These are phyloP conservation scores for Trematocara stigmaticum DNA, from an alignment of 2,113 vertebrate genomes.

Conservation along the genomic window DNA sequence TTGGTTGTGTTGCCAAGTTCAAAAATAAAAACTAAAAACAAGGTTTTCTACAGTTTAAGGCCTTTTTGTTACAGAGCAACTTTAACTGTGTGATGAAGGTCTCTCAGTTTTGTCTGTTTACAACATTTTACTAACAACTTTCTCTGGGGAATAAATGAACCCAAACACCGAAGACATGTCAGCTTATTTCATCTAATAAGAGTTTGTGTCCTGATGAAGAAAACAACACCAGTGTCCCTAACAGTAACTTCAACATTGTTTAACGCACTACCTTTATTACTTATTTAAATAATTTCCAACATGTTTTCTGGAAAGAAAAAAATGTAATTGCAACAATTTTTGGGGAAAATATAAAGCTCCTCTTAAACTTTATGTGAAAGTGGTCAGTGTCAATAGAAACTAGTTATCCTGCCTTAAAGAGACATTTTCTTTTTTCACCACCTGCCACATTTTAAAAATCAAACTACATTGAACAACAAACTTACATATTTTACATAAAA, in stretches of 20 bases:
- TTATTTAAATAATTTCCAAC: background rate
- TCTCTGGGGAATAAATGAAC: background rate
- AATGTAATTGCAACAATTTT: background rate
- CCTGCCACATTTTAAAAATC: background rate
- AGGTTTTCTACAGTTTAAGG: background rate
- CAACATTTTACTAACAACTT: background rate
- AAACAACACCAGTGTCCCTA: background rate
- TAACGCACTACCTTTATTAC: background rate
- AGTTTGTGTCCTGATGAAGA: background rate
- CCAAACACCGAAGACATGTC: background rate
- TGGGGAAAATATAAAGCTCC: background rate
- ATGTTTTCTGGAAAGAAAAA: background rate
- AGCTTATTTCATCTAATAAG: background rate
- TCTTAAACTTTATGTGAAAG: background rate
- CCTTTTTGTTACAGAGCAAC: background rate
- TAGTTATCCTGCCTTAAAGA: background rate
- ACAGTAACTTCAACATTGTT: background rate
- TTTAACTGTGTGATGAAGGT: background rate
- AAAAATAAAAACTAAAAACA: background rate
- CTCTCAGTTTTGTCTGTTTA: background rate
- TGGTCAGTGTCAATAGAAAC: background rate
- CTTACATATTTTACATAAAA: background rate
- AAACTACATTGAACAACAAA: background rate
- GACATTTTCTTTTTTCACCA: background rate
- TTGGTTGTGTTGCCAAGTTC: background rate